These are phyloP conservation scores for Camponotus vicinus DNA, from an alignment of 1,140 invertebrate genomes.

Conservation along the genomic window DNA sequence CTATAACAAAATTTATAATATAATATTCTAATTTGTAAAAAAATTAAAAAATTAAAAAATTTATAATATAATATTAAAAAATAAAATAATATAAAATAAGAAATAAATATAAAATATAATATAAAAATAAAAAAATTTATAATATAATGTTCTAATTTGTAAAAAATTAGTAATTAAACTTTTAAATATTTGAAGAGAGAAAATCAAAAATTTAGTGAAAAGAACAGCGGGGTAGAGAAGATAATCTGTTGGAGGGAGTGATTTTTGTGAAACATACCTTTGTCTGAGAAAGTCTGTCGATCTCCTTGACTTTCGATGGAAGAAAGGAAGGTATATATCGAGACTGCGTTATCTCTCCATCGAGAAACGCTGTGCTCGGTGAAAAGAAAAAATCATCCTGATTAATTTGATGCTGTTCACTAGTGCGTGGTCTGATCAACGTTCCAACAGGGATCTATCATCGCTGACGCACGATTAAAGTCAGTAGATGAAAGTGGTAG, in stretches of 20 bases:
- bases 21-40: background rate
- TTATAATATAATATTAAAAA: background rate
- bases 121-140: background rate
- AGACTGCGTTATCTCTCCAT: conserved; percentile 50
- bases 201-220: background rate
- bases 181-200: conserved; percentile 20
- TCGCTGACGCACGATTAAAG: conserved; percentile 30
- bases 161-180: background rate
- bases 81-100: no score
- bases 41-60: background rate
- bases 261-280: conserved; percentile 50
- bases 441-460: conserved; percentile 50
- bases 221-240: background rate
- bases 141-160: background rate
- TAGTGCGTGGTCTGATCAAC: conserved; percentile 32
- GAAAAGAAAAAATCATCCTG: conserved; percentile 64
- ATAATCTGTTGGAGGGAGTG: conserved; percentile 6
- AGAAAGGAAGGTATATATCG: conserved; percentile 31
- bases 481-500: conserved; percentile 1
- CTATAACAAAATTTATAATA: background rate
- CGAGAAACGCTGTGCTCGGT: conserved; percentile 12
- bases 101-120: background rate
- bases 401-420: conserved; percentile 65
- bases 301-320: conserved; percentile 36
- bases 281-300: conserved; percentile 30